phyloP scores from a whole-genome alignment of 2,888 invertebrate genomes.

The Nomada ruficornis region DNA sequence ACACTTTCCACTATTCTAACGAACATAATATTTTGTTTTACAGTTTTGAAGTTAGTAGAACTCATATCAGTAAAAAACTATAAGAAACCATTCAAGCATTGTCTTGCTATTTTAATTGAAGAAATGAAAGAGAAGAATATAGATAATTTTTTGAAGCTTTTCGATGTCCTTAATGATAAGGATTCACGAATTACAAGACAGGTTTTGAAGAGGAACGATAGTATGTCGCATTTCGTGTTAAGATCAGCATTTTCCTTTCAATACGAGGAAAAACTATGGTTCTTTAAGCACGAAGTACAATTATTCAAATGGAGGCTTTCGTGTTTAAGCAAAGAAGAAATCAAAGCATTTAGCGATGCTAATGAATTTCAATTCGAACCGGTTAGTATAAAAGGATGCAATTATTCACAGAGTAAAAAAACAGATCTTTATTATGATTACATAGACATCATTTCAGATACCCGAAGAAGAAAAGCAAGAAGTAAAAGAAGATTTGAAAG shows the following conservation, averaged over 20 bases:
- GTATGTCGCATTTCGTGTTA: conserved; percentile 96
- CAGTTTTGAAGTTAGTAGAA: conserved; percentile 54
- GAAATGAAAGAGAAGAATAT: conserved; percentile 27
- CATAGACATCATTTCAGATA: conserved; percentile 83
- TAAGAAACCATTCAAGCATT: conserved; percentile 20
- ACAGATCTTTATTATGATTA: background rate
- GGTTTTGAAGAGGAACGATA: conserved; percentile 90
- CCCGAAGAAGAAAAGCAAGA: conserved; percentile 89
- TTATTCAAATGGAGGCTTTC: conserved; percentile 92
- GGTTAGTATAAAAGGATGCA: conserved; percentile 70
- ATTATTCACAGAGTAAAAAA: background rate
- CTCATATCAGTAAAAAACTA: conserved; percentile 15
- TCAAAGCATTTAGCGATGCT: conserved; percentile 88
- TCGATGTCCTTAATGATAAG: conserved; percentile 86
- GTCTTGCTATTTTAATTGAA: conserved; percentile 18
- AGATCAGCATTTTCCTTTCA: conserved; percentile 95
- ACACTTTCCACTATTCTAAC: background rate
- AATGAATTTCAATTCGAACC: conserved; percentile 89
- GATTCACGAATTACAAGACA: conserved; percentile 86
- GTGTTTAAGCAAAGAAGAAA: conserved; percentile 87
- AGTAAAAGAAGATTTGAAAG: conserved; percentile 83
- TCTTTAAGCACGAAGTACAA: conserved; percentile 94
- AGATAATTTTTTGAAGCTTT: conserved; percentile 79
- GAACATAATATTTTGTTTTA: conserved; percentile 17
- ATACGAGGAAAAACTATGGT: conserved; percentile 94